Evolutionary conservation across 2,888 invertebrate species (phyloP).

Genomic region (Eristalis pertinax): DNA sequence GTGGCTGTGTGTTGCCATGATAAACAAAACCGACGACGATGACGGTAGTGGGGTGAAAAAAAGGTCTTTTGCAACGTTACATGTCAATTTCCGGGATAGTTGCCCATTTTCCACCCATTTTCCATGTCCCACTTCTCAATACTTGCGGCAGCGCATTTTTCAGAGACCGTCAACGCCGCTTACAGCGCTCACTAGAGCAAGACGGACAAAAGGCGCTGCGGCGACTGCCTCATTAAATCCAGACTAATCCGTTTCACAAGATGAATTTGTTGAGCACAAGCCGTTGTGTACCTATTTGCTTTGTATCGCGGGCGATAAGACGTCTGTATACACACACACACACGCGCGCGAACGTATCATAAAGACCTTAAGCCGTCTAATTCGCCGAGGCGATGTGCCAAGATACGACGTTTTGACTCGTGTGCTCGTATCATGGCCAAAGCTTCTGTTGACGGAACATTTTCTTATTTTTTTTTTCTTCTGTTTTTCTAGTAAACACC

Average conservation of each 20-base stretch:
- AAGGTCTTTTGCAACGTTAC: slow-evolving; percentile 40
- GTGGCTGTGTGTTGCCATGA: background rate
- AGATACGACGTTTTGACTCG: slow-evolving; percentile 43
- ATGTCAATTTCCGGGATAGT: slow-evolving; percentile 50
- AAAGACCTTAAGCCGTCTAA: slow-evolving; percentile 15
- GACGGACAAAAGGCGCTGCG: background rate
- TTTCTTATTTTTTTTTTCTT: too few relatives aligned
- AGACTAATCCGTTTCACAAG: slow-evolving; percentile 45
- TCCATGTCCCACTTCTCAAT: background rate
- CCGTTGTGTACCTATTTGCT: background rate
- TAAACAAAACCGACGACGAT: background rate
- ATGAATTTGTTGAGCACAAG: slow-evolving; percentile 37
- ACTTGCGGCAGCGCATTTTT: background rate
- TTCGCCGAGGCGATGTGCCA: slow-evolving; percentile 14
- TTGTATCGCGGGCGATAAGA: background rate
- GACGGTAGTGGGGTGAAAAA: background rate
- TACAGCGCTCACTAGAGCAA: background rate
- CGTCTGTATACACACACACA: background rate
- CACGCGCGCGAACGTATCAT: too few relatives aligned
- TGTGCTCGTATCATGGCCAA: slow-evolving; percentile 12
- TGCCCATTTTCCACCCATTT: background rate
- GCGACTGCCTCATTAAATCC: background rate
- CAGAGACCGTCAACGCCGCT: background rate
- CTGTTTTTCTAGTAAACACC: slow-evolving; percentile 37
- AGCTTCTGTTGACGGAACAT: slow-evolving; percentile 35